Evolutionary conservation across 2,888 invertebrate species (phyloP), one percentile per base, ranked within the genome.

Genomic region (Chaetogeoica ovagalla): DNA sequence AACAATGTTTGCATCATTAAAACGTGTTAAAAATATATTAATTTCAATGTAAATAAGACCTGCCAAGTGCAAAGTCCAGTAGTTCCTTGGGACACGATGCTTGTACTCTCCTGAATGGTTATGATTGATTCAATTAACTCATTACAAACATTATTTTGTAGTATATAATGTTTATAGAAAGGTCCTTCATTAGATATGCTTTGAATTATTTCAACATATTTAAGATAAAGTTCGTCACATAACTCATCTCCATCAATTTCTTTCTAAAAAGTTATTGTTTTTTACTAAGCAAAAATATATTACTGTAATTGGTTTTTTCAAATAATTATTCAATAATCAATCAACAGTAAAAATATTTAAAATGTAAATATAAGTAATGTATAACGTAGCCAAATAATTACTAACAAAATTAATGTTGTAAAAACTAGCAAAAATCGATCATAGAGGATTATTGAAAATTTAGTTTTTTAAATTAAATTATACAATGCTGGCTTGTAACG

Each of bases 61-160:
- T 93, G 91, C 94, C 94, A 94, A 84, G 91, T 92, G 83, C 90
- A 90, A 83, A 94, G 87, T 43, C 94, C 94, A 21, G 94, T 94
- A 30, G 94, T 94, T 48, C 94, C 94, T 86, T 91, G 89, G 0
- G 91, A 89, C 83, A 94, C 92, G 85, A 93, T 89, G 85, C 89
- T 91, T 81, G 88, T 89, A 81, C 91, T 92, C 86, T 94, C 94
- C 83, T 90, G 89, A 73, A 94, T 86, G 19, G 89, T 71, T 55
- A 79, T 91, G 85, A 86, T 83, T 81, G 83, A 62, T 77, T 86
- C 85, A 6, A 17, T 23, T n/a, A 59, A 15, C 8, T 79, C 30
- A 1, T 71, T 63, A 23, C 15, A 9, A 55, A 8, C 30, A 81
- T 87, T 84, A 55, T 86, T 85, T 57, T 85, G 82, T 77, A 90